phyloP scores from a whole-genome alignment of 2,888 invertebrate species.

The Eledone cirrhosa region DNA sequence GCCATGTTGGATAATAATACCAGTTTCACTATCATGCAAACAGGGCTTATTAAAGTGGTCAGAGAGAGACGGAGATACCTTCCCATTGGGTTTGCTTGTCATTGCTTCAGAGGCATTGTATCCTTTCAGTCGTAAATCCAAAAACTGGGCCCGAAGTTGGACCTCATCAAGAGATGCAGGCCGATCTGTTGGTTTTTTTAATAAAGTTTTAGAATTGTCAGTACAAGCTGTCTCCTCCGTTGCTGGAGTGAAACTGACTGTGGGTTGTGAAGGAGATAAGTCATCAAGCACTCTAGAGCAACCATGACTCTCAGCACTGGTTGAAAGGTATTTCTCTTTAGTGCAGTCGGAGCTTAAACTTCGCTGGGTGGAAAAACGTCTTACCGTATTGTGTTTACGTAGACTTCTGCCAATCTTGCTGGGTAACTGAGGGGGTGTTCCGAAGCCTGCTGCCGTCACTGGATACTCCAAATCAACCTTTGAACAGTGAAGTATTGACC shows the following conservation, averaged over 20 bases:
- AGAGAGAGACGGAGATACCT: neutral
- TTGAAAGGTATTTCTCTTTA: constrained; percentile 10
- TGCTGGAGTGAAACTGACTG: neutral
- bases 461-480: constrained; percentile 8
- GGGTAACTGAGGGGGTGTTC: constrained; percentile 8
- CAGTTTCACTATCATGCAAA: constrained; percentile 21
- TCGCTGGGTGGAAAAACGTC: constrained; percentile 20
- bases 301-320: neutral
- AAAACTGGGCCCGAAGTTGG: constrained; percentile 24
- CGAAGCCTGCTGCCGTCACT: neutral
- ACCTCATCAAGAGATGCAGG: constrained; percentile 26
- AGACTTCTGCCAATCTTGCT: constrained; percentile 17
- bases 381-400: constrained; percentile 28
- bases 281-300: constrained; percentile 3
- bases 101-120: neutral
- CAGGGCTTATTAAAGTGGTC: neutral
- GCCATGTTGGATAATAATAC: constrained; percentile 6
- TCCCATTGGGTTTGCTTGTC: neutral
- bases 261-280: neutral
- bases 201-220: constrained; percentile 10
- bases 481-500: neutral
- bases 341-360: constrained; percentile 20
- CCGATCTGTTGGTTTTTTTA: constrained; percentile 8
- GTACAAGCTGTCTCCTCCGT: neutral
- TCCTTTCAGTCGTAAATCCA: constrained; percentile 27